phyloP scores from a whole-genome alignment of 2,797 vertebrate species.

The Lutjanus argentimaculatus region DNA sequence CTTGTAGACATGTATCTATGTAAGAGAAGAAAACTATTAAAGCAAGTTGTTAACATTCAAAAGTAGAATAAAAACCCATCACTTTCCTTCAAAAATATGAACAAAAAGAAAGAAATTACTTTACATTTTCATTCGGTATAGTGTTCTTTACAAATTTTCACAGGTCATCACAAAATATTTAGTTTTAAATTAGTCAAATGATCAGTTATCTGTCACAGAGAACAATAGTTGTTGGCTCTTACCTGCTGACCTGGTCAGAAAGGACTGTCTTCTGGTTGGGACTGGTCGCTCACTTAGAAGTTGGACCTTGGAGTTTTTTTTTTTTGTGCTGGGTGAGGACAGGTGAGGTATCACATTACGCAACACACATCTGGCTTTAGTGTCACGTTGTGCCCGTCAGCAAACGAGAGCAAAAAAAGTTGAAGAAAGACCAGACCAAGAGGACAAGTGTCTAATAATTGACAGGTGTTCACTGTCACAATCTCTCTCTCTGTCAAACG shows the following conservation, averaged over 20 bases:
- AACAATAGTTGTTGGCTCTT: constrained; percentile 57
- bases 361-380: constrained; percentile 58
- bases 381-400: constrained; percentile 72
- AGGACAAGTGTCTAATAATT: constrained; percentile 79
- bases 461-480: constrained; percentile 51
- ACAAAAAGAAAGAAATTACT: background rate
- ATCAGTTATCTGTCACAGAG: constrained; percentile 1
- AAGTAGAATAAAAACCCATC: background rate
- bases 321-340: constrained; percentile 32
- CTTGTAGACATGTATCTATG: background rate
- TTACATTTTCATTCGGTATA: background rate
- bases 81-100: background rate
- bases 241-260: constrained; percentile 72
- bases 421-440: constrained; percentile 9
- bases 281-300: constrained; percentile 54
- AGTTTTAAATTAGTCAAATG: background rate
- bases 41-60: background rate
- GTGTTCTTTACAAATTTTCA: background rate
- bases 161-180: background rate
- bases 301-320: constrained; percentile 83
- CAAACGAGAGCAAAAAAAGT: constrained; percentile 29
- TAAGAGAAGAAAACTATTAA: background rate
- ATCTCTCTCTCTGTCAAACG: background rate
- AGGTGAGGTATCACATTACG: constrained; percentile 55
- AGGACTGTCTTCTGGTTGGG: constrained; percentile 41